Base-by-base conservation (phyloP, 2,797 vertebrate species). In the Spinibarbus caldwelli region DNA sequence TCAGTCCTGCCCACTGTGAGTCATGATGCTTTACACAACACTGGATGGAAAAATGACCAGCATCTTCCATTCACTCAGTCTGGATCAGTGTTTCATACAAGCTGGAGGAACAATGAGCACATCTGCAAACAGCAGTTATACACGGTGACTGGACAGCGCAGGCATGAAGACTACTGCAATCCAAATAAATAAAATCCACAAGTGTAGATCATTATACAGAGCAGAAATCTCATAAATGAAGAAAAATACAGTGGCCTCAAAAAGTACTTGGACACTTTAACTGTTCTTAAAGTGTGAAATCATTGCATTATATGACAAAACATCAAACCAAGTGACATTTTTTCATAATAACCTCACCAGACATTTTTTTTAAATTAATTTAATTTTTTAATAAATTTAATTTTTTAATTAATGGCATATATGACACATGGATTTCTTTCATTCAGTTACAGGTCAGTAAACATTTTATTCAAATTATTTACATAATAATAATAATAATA, bases 21-120 rank as follows among this genome's bases (percentile, higher is more conserved):
- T 80, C 90, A 89, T 85, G 86, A 62, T 78, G 68, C 87, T 86
- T 91, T 89, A 91, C 85, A 85, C n/a, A 85, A 82, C 89, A 82
- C 83, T 49, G 86, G 80, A 81, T 8, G 90, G 91, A 84, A 91
- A 85, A 91, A 90, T 92, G 90, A 93, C 90, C 80, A 82, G 87
- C 26, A 88, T 91, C 92, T 93, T 94, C 93, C 93, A 92, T 92
- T 92, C 49, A 68, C 88, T 92, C 89, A 90, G 82, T 88, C 87
- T 90, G 86, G 87, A 92, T 88, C 80, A 83, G 83, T 59, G 54
- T 89, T 91, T 90, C 89, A 88, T 82, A 78, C 17, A 21, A 86
- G 90, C 87, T 64, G 66, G 52, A 83, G 80, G 87, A 91, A 89
- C 89, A 86, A 83, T 88, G 73, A 85, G 90, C 54, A 82, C 0